Percentiles rank a stretch among this genome's conserved stretches.
These are phyloP conservation scores for Lepidochrysops patricia DNA, from an alignment of 2,888 invertebrate species.

Conservation along the genomic window DNA sequence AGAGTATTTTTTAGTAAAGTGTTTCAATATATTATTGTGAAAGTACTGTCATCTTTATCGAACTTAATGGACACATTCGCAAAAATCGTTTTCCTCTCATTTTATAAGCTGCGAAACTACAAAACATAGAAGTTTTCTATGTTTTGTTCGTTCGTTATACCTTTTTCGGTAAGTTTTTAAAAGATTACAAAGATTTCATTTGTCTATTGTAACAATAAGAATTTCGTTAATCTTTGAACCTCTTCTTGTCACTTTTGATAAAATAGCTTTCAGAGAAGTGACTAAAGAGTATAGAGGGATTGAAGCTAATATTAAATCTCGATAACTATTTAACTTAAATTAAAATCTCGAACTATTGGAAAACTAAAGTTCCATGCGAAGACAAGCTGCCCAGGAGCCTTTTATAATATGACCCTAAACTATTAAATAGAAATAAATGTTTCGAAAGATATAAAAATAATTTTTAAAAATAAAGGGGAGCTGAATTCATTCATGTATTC, in stretches of 20 bases:
- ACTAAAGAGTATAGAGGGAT: background rate
- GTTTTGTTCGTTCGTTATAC: background rate
- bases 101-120: too few species aligned
- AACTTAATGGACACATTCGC: too few species aligned
- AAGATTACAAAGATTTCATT: too few species aligned
- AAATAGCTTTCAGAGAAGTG: background rate
- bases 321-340: background rate
- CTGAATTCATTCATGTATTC: too few species aligned
- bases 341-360: conserved; percentile 5
- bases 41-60: too few species aligned
- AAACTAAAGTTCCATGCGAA: background rate
- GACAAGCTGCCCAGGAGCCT: background rate
- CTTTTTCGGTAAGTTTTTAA: background rate
- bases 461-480: background rate
- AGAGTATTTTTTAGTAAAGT: background rate
- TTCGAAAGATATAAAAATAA: too few species aligned
- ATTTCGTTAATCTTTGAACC: background rate
- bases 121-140: too few species aligned
- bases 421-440: too few species aligned
- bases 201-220: background rate
- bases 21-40: too few species aligned
- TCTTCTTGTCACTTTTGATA: background rate
- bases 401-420: too few species aligned
- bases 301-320: background rate
- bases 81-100: too few species aligned